Evolutionary conservation across 2,113 vertebrate species (phyloP).

Genomic region (Eclectus roratus): DNA sequence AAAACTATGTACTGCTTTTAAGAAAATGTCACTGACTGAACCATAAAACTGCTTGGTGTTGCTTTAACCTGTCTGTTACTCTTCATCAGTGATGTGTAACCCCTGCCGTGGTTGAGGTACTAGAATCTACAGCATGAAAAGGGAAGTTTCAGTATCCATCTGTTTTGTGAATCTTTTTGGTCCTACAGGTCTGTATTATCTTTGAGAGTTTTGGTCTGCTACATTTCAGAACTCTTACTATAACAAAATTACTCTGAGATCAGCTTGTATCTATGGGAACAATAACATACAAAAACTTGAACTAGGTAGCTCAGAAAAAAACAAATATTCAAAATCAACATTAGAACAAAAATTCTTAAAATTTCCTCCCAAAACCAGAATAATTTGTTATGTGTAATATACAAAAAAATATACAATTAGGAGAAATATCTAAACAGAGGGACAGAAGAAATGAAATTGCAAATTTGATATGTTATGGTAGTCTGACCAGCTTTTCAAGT

Average conservation of each 20-base stretch:
- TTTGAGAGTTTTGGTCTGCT: not conserved
- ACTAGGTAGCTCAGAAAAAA: too few species aligned
- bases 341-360: not conserved
- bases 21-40: not conserved
- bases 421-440: not conserved
- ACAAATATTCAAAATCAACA: not conserved
- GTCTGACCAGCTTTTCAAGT: not conserved
- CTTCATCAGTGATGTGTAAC: not conserved
- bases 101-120: not conserved
- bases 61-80: not conserved
- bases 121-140: not conserved
- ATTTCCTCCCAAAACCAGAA: not conserved
- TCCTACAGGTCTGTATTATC: not conserved
- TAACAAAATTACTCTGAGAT: not conserved
- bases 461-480: not conserved
- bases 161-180: not conserved
- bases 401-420: not conserved
- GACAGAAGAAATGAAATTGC: not conserved
- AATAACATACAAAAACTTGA: not conserved
- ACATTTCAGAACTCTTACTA: not conserved
- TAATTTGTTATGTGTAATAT: rapidly evolving
- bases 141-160: not conserved
- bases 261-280: not conserved
- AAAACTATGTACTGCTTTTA: not conserved
- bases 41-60: not conserved